phyloP scores from a whole-genome alignment of 2,113 vertebrate species.

The Pan paniscus region DNA sequence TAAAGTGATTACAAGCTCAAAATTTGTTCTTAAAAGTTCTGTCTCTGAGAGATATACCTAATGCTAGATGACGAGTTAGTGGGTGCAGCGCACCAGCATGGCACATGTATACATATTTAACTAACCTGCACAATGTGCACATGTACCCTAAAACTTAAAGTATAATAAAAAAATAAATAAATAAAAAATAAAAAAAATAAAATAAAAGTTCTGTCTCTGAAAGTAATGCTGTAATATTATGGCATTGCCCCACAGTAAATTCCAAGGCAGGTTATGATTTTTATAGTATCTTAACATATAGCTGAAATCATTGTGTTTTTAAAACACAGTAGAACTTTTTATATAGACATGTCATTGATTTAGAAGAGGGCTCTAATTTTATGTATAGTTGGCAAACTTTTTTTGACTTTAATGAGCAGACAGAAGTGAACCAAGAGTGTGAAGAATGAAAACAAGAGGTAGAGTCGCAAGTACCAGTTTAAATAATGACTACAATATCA shows the following conservation, averaged over 20 bases:
- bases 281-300: neutral
- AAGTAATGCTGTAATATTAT: neutral
- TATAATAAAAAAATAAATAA: no score
- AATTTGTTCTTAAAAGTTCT: neutral
- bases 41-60: no score
- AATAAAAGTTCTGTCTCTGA: neutral
- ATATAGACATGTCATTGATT: neutral
- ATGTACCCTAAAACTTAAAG: no score
- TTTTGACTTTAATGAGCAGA: conserved; percentile 50
- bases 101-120: no score
- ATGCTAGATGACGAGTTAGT: no score
- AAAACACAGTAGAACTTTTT: neutral
- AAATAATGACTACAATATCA: neutral
- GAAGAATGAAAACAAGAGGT: neutral
- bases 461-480: neutral
- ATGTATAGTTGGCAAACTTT: neutral
- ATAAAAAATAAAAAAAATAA: no score
- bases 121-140: no score
- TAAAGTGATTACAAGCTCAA: conserved; percentile 23
- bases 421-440: neutral
- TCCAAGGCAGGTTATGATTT: neutral
- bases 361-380: conserved; percentile 1
- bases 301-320: neutral
- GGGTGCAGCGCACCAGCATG: no score
- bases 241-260: neutral